phyloP scores from a whole-genome alignment of 2,888 invertebrate species.

The Diarsia mendica region DNA sequence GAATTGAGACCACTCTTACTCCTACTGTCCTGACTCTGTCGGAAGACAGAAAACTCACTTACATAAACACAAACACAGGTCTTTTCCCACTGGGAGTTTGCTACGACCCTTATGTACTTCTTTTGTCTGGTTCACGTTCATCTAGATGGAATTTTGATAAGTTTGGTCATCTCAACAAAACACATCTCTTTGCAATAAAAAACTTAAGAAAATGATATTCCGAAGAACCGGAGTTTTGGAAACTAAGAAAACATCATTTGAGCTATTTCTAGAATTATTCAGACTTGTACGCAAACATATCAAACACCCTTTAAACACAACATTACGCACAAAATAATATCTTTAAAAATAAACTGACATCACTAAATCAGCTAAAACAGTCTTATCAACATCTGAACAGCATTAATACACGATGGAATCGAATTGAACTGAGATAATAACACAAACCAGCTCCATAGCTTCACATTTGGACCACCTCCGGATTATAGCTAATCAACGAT shows the following conservation, averaged over 20 bases:
- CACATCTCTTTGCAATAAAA: too few species aligned
- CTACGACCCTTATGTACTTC: background rate
- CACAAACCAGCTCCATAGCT: slow-evolving; percentile 3
- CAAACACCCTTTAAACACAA: background rate
- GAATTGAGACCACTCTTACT: background rate
- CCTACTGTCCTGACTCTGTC: background rate
- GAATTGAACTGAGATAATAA: slow-evolving; percentile 4
- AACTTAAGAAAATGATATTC: background rate
- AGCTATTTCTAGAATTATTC: background rate
- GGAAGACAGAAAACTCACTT: background rate
- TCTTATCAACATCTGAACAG: background rate
- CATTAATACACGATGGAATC: background rate
- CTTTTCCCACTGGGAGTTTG: background rate
- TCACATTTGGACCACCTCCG: slow-evolving; percentile 38
- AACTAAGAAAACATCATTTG: background rate
- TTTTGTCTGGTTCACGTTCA: background rate
- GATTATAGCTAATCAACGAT: slow-evolving; percentile 44
- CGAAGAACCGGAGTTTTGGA: background rate
- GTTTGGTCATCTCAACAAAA: background rate
- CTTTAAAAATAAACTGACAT: background rate
- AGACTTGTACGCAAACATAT: too few species aligned
- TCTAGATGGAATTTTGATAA: too few species aligned
- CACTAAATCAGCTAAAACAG: background rate
- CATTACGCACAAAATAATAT: background rate
- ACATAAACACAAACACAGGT: background rate